A percentile compares a stretch with the other conserved stretches of the same genome.
Conservation (phyloP, 2,113 vertebrate species). For the Micronisus gabar region DNA sequence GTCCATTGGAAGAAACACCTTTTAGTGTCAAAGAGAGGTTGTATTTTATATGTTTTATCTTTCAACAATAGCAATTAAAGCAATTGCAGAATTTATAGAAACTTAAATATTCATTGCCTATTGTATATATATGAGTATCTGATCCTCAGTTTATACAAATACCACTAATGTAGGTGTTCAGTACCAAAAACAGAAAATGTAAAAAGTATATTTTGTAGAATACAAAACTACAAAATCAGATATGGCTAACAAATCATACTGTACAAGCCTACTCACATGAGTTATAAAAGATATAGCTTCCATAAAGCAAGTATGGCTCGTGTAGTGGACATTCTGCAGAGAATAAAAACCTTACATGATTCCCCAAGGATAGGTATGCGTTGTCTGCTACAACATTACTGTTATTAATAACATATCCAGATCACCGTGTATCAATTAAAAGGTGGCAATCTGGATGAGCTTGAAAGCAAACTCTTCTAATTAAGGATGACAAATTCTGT, state of each 20-base stretch:
- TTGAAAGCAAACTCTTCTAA: background rate
- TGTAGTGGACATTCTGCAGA: background rate
- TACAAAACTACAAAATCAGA: rapidly evolving
- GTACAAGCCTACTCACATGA: background rate
- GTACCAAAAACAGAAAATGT: background rate
- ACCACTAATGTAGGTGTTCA: background rate
- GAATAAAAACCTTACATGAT: background rate
- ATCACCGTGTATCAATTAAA: background rate
- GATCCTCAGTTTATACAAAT: background rate
- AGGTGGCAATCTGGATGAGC: background rate
- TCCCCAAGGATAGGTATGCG: background rate
- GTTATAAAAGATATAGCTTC: background rate
- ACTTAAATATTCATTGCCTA: background rate
- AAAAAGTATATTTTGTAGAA: background rate
- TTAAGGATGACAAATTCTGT: background rate
- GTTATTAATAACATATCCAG: background rate
- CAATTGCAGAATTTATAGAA: background rate
- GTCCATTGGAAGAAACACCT: background rate
- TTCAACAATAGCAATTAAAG: background rate
- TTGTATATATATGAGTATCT: background rate
- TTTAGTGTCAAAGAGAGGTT: background rate
- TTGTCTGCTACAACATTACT: background rate
- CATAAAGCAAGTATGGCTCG: background rate
- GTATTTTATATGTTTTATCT: background rate
- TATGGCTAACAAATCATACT: background rate